A percentile compares a stretch with the other conserved stretches of the same genome.
phyloP scores from a whole-genome alignment of 2,113 vertebrate species.

The Dermatemys mawii region DNA sequence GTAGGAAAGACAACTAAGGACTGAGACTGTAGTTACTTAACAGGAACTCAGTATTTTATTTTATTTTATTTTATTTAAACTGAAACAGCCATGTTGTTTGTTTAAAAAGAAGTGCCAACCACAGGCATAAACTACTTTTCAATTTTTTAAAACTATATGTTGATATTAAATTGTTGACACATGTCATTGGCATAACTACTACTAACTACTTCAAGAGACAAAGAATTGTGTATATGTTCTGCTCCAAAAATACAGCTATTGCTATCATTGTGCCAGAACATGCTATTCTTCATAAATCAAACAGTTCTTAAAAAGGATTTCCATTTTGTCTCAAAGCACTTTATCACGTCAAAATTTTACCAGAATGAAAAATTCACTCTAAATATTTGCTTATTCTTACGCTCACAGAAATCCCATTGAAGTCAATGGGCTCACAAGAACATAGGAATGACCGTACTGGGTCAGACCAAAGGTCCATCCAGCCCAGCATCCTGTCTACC shows the following conservation, averaged over 20 bases:
- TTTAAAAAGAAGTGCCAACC: not conserved
- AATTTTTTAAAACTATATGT: not conserved
- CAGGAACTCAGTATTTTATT: not conserved
- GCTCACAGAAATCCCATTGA: not conserved
- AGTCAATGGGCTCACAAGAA: not conserved
- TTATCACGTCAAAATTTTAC: not conserved
- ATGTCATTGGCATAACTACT: not conserved
- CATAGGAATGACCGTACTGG: too few relatives aligned
- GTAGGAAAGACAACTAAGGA: not conserved
- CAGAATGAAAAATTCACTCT: not conserved
- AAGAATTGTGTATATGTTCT: not conserved
- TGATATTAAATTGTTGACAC: too few relatives aligned
- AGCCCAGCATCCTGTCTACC: too few relatives aligned
- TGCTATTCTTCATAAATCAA: not conserved
- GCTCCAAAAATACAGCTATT: not conserved
- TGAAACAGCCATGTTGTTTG: not conserved
- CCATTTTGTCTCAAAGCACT: not conserved
- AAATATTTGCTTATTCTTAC: not conserved
- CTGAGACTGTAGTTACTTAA: not conserved
- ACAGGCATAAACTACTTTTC: not conserved
- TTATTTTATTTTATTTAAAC: not conserved
- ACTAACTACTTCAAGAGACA: not conserved
- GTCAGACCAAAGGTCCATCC: too few relatives aligned
- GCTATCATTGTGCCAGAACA: not conserved
- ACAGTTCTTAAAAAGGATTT: not conserved